Conservation (phyloP, 2,113 vertebrate species). For the Corythornis cristatus region DNA sequence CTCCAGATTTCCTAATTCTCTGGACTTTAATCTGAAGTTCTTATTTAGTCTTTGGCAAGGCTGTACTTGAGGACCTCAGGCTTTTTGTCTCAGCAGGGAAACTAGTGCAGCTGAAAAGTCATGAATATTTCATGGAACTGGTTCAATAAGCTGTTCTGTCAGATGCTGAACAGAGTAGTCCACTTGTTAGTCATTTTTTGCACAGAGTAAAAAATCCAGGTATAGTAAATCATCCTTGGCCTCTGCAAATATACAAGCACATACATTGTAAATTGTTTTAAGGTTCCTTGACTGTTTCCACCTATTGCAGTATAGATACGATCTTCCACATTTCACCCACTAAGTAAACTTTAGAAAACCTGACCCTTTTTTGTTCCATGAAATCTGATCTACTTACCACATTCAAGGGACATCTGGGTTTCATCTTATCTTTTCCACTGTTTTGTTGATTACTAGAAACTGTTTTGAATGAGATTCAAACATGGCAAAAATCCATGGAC, state of each 20-base stretch:
- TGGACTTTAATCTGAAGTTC: neutral
- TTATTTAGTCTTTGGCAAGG: neutral
- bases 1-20: neutral
- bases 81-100: neutral
- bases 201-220: constrained; percentile 29
- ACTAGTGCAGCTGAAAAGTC: neutral
- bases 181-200: constrained; percentile 26
- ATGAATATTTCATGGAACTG: neutral
- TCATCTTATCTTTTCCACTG: constrained; percentile 73
- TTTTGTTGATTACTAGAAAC: constrained; percentile 69
- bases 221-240: constrained; percentile 48
- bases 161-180: constrained; percentile 31
- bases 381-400: constrained; percentile 65
- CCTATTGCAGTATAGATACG: constrained; percentile 19
- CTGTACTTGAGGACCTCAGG: neutral
- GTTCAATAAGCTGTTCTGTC: constrained; percentile 43
- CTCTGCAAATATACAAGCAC: constrained; percentile 39
- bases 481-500: constrained; percentile 51
- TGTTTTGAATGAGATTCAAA: constrained; percentile 69
- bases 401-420: constrained; percentile 73
- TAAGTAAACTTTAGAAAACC: constrained; percentile 60
- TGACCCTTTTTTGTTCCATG: constrained; percentile 56
- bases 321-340: constrained; percentile 58
- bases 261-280: constrained; percentile 57
- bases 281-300: constrained; percentile 44